Percentiles rank a stretch among this genome's conserved stretches.
phyloP scores from a whole-genome alignment of 2,888 invertebrate genomes.

The Drosophila sordidapex region DNA sequence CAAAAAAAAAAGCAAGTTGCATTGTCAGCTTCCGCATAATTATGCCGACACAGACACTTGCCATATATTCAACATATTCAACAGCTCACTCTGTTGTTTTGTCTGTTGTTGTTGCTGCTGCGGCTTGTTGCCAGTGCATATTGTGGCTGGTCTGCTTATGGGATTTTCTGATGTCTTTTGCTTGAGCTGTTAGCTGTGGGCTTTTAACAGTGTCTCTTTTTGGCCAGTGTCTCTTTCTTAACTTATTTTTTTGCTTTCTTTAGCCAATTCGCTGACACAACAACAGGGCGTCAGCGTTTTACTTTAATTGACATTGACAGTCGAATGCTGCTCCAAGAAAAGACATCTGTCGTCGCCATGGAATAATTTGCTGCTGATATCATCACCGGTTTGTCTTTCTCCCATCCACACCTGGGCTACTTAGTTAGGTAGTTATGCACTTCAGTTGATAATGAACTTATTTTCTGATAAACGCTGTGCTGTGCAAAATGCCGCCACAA shows the following conservation, averaged over 20 bases:
- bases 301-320: constrained; percentile 74
- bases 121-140: constrained; percentile 45
- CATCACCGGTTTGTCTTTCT: constrained; percentile 29
- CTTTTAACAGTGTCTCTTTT: constrained; percentile 29
- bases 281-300: constrained; percentile 71
- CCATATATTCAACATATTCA: constrained; percentile 39
- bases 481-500: constrained; percentile 36
- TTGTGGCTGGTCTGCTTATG: constrained; percentile 64
- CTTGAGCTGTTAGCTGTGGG: constrained; percentile 24
- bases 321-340: constrained; percentile 25
- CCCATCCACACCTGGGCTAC: constrained; percentile 49
- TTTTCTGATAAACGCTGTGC: constrained; percentile 53
- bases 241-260: constrained; percentile 56
- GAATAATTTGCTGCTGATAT: constrained; percentile 44
- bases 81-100: constrained; percentile 25
- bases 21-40: constrained; percentile 81
- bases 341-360: constrained; percentile 32
- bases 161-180: constrained; percentile 61
- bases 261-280: constrained; percentile 70
- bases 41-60: constrained; percentile 73
- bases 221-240: constrained; percentile 30
- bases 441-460: constrained; percentile 74
- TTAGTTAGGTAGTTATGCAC: constrained; percentile 50
- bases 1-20: constrained; percentile 62
- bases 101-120: constrained; percentile 21